Conservation (phyloP, 2,113 vertebrate species). For the Gasterosteus nipponicus region DNA sequence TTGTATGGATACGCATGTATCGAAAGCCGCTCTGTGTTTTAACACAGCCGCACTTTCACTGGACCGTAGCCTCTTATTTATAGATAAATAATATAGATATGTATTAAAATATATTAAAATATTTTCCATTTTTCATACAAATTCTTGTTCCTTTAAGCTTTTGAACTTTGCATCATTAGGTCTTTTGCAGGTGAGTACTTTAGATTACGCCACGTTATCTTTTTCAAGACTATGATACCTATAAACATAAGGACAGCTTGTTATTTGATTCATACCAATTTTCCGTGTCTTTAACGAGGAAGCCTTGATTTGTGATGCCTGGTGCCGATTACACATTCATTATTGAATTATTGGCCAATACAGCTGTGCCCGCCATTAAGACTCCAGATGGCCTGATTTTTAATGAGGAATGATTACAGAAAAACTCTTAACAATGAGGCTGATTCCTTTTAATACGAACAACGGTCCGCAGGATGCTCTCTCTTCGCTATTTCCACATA, state of each 20-base stretch:
- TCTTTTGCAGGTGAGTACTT: neutral
- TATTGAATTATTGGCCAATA: conserved; percentile 20
- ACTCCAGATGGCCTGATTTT: conserved; percentile 26
- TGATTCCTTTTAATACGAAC: conserved; percentile 13
- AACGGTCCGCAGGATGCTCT: neutral
- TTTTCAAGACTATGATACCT: neutral
- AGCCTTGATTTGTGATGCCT: conserved; percentile 16
- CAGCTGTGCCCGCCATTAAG: conserved; percentile 9
- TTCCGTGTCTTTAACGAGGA: neutral
- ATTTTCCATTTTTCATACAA: neutral
- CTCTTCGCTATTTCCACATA: conserved; percentile 10
- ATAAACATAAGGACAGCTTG: neutral
- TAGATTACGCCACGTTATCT: neutral
- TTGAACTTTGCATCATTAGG: neutral
- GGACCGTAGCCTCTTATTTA: neutral
- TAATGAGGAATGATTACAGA: conserved; percentile 22
- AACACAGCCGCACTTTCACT: neutral
- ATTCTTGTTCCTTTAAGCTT: neutral
- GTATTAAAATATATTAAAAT: too few species aligned
- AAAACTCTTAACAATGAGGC: neutral
- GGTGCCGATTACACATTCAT: conserved; percentile 25
- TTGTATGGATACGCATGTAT: neutral
- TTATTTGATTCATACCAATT: neutral
- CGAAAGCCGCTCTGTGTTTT: conserved; percentile 1
- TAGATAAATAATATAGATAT: too few species aligned